Base-by-base conservation (phyloP, 2,113 vertebrate species). In the Leptobrachium ailaonicum region DNA sequence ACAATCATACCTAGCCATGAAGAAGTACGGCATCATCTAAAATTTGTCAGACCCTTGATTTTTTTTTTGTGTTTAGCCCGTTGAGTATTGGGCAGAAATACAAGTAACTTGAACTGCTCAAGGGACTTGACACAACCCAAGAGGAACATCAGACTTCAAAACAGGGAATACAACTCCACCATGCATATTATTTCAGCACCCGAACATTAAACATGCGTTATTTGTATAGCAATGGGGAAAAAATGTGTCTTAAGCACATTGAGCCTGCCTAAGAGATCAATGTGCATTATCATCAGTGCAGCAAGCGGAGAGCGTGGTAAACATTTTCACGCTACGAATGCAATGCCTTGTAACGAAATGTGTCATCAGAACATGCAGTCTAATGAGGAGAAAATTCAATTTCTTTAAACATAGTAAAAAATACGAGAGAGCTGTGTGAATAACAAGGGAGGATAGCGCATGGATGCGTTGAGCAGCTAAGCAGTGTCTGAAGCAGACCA, bases 311-410 rank as follows among this genome's bases (percentile, higher is more conserved):
- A 41, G 72, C 14, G 20, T 32, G 42, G 64, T 68, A 81, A 81
- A 75, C 64, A 62, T 81, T 75, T 81, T 68, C 43, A 74, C 75
- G 72, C 47, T 47, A 42, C 64, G 45, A 43, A 6, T 53, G 72
- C 71, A 80, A 32, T 67, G 54, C 73, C 71, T 32, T 32, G 20
- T 67, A 80, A 73, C 73, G 73, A 58, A 67, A 73, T 54, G 41
- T 40, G 63, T 75, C 68, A 69, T 75, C 79, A 75, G 64, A 45
- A 14, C 73, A 64, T 20, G 42, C 41, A 14, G 32, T n/a, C 11
- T 75, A 81, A 81, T 75, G 79, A 81, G 67, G 66, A 74, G 73
- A 74, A 75, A 64, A 45, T 50, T 42, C 14, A 50, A 20, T 81
- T 74, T 69, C 41, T 44, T 20, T 56, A 58, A 45, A 60, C 45